Evolutionary conservation across 2,113 vertebrate species (phyloP), one percentile per base, ranked within the genome.

Genomic region (Cephalopholis sonnerati): DNA sequence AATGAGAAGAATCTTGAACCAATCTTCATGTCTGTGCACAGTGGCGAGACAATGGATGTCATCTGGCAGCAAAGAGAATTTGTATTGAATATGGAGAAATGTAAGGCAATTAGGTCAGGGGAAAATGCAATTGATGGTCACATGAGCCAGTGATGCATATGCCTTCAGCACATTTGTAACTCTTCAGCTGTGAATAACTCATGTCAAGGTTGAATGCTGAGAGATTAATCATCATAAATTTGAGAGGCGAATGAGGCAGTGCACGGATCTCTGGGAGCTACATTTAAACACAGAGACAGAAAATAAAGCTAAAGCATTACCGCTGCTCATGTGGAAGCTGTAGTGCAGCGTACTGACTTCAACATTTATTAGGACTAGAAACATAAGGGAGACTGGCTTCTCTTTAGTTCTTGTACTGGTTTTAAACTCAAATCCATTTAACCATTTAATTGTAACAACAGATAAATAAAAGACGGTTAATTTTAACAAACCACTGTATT

Each of bases 1-100:
- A 66, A 79, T 79, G 66, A 77, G 67, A 22, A 18, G 64, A 85
- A 76, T 78, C 74, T 73, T 78, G 63, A 79, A 83, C 61, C 72
- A 87, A 66, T 82, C 81, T 84, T 77, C 95, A 93, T 94, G 92
- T 91, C 68, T 84, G 86, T 94, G 91, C 92, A 87, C 85, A 54
- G 25, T 27, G 86, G 65, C 59, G 86, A 94, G 95, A 95, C 87
- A 93, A 94, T 91, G 91, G 96, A 90, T 95, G 89, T 90, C 93
- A 95, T 95, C 95, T 96, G 96, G 88, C 24, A 2, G 87, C 88
- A 91, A 89, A 93, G 94, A 94, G 93, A 94, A 95, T 95, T 96
- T 96, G 91, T 96, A 96, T 96, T 96, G 96, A 94, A 96, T 97
- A 93, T 93, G 90, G 91, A 96, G 95, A 96, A 95, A 95, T 95